A percentile compares a stretch with the other conserved stretches of the same genome.
Conservation (phyloP, 2,888 invertebrate species). For the Endomychus coccineus region DNA sequence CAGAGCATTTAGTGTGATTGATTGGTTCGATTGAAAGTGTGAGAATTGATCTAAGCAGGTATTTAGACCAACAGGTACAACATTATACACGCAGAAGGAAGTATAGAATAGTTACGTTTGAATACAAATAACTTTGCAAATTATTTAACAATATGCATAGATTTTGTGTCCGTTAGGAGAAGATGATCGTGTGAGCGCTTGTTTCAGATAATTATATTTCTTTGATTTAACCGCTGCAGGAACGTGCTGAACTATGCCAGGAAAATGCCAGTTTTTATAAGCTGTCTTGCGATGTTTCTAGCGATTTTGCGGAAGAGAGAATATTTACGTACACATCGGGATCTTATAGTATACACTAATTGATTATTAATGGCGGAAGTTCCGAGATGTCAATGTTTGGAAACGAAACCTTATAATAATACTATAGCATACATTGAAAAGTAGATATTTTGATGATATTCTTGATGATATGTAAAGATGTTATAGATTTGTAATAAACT, state of each 20-base stretch:
- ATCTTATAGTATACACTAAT: too few species aligned
- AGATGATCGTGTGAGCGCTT: neutral
- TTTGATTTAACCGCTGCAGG: neutral
- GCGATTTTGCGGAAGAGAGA: too few species aligned
- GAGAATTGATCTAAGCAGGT: constrained; percentile 16
- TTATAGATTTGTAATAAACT: too few species aligned
- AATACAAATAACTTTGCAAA: constrained; percentile 1
- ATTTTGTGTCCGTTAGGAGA: neutral
- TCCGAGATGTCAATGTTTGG: neutral
- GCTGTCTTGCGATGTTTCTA: neutral
- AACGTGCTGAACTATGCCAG: neutral
- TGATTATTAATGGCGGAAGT: too few species aligned
- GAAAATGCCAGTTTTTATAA: neutral
- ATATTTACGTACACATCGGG: too few species aligned
- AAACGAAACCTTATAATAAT: neutral
- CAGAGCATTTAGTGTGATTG: constrained; percentile 10
- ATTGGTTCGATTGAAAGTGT: constrained; percentile 21
- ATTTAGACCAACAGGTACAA: neutral
- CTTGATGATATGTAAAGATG: too few species aligned
- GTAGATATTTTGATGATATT: too few species aligned
- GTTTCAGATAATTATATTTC: neutral
- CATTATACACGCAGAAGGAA: neutral
- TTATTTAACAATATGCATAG: neutral
- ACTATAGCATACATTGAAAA: neutral
- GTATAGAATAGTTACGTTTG: too few species aligned